These are phyloP conservation scores for Carassius auratus DNA, from an alignment of 2,113 vertebrate species.

Conservation along the genomic window DNA sequence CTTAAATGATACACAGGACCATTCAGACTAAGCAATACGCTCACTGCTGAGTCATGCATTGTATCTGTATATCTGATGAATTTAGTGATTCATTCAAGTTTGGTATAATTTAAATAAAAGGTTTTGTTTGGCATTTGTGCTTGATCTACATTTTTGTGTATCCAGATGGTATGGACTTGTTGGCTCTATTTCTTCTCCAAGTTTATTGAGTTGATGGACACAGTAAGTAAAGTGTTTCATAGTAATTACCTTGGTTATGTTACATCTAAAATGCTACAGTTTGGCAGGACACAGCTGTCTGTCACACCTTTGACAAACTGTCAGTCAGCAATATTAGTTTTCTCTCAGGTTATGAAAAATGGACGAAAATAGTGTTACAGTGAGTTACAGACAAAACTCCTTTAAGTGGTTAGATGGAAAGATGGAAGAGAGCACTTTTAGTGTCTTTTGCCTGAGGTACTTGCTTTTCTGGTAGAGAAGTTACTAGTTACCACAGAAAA, in stretches of 20 bases:
- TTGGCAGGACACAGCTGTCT: background rate
- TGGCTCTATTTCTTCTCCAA: constrained; percentile 98
- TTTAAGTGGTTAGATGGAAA: background rate
- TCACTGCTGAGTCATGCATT: background rate
- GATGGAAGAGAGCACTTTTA: background rate
- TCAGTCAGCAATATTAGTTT: background rate
- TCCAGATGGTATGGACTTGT: constrained; percentile 90
- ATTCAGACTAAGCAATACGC: background rate
- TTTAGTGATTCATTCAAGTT: background rate
- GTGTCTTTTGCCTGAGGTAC: background rate
- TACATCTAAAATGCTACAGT: background rate
- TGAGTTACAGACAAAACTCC: background rate
- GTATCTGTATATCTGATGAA: background rate
- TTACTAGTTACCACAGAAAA: background rate
- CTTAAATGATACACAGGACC: background rate
- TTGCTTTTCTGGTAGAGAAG: background rate
- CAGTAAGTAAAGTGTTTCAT: constrained; percentile 80
- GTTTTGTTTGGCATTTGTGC: background rate
- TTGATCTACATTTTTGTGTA: background rate
- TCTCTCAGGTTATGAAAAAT: background rate
- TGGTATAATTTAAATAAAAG: background rate
- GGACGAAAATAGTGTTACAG: background rate
- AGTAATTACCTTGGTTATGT: background rate
- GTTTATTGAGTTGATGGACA: constrained; percentile 95
- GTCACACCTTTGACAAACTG: too few species aligned